Base-by-base conservation (phyloP, 2,888 invertebrate species). In the Chymomyza amoena region DNA sequence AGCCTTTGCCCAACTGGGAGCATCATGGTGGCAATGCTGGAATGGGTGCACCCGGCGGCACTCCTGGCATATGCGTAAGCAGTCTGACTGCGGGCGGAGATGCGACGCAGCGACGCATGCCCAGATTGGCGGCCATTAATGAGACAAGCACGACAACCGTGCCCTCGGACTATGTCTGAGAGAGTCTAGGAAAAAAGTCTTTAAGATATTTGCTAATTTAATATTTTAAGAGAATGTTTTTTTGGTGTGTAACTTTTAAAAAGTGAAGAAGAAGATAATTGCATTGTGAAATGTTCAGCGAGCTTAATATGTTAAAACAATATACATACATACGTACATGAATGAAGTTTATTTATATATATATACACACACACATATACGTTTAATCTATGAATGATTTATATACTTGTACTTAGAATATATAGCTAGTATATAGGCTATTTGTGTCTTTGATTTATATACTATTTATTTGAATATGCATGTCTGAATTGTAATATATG, bases 141-240 rank as follows among this genome's bases (percentile, higher is more conserved):
- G 94, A 94, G 91, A 93, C 93, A 76, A 91, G 92, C 76, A 92
- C 92, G 79, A 92, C 92, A 82, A 93, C 93, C 76, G 92, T 92
- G 81, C 93, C 93, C 79, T 94, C 94, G 57, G 94, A 94, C 89
- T 94, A 94, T 90, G 94, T 94, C 84, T 91, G 88, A 45, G n/a
- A n/a, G n/a, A n/a, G 13, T 45, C 39, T 45, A 45, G 39, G 13
- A 90, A 72, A n/a, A n/a, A 65, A 61, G 78, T 28, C 39, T 32
- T 39, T 16, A 25, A 62, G 51, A 71, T 57, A 39, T 2, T 64
- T 64, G 15, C 68, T 61, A 70, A 60, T 25, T 62, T 63, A n/a
- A 68, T 59, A 59, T 67, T 61, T 76, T 64, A 68, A 45, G 15
- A 39, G 7, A 20, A 80, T 74, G 73, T 70, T 75, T 68, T n/a